Base-by-base conservation (phyloP, 2,113 vertebrate genomes). In the Caloenas nicobarica region DNA sequence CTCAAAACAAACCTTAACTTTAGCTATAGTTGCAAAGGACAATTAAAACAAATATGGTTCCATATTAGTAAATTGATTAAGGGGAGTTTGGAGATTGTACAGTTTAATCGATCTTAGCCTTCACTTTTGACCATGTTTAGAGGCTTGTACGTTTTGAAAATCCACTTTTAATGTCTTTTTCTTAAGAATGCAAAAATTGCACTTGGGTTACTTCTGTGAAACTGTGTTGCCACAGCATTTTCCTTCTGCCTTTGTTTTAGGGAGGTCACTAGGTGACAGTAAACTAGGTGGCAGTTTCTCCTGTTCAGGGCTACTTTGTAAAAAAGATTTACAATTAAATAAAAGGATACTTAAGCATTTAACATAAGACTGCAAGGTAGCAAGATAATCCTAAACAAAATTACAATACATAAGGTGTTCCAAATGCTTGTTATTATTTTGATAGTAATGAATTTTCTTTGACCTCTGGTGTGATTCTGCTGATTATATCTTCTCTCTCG, bases 201-300 rank as follows among this genome's bases (percentile, higher is more conserved):
- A 16, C 68, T 5, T 48, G 50, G 46, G 12, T 64, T 76, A 44
- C 34, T 88, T 38, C 57, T 83, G 64, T 44, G n/a, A 86, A 90
- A 77, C 6, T 29, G 6, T n/a, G 36, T 87, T 36, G 44, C 23
- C 31, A 3, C 28, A 70, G 25, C 11, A 15, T 57, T 81, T 93
- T 94, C 24, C 11, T 28, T 92, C 28, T 9, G n/a, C 17, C 54
- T 48, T 86, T 73, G 10, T 91, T 81, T 91, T 88, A 85, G 33
- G 42, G 28, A 62, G 48, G 79, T 95, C 88, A 66, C 89, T 93
- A 96, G 92, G 74, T 96, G 93, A 95, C 86, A 48, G 25, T 86
- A 90, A 70, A 96, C 74, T 42, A 51, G n/a, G n/a, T n/a, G n/a
- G 24, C 54, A 34, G 29, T 84, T 92, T 56, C 65, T 73, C 8